Evolutionary conservation across 2,888 invertebrate genomes (phyloP).

Genomic region (Diarsia dahlii): DNA sequence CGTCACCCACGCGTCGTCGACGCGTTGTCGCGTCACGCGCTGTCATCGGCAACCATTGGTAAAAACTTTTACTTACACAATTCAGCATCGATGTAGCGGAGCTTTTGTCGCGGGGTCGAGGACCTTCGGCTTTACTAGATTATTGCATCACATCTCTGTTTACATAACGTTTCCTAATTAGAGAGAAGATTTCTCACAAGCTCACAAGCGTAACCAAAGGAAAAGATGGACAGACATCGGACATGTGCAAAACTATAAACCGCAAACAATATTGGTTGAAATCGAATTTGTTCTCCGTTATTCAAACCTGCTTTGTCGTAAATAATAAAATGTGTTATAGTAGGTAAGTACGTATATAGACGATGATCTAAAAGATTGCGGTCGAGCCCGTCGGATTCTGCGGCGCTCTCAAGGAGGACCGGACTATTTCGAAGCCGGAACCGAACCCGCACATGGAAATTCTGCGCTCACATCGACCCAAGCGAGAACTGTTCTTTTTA

Average conservation of each 20-base stretch:
- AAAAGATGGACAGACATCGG: constrained; percentile 35
- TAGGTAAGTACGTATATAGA: constrained; percentile 66
- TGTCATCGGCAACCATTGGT: constrained; percentile 60
- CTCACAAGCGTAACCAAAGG: constrained; percentile 48
- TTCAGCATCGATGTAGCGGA: constrained; percentile 51
- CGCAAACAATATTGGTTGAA: constrained; percentile 55
- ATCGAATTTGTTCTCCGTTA: constrained; percentile 65
- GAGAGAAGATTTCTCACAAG: constrained; percentile 62
- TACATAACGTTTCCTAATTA: constrained; percentile 67
- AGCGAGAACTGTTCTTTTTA: constrained; percentile 72
- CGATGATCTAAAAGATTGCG: constrained; percentile 86
- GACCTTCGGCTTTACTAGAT: constrained; percentile 58
- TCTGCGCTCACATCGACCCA: constrained; percentile 74
- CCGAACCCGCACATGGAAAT: constrained; percentile 79
- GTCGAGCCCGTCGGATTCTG: constrained; percentile 79
- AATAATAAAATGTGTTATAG: constrained; percentile 67
- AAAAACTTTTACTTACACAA: constrained; percentile 68
- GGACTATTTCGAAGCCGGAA: constrained; percentile 88
- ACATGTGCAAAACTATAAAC: constrained; percentile 47
- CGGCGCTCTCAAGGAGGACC: constrained; percentile 87
- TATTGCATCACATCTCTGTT: constrained; percentile 62
- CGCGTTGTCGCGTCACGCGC: constrained; percentile 43
- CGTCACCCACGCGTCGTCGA: constrained; percentile 59
- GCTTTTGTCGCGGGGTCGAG: constrained; percentile 64
- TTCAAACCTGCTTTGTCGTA: constrained; percentile 59